These are phyloP conservation scores for Glaucomys volans DNA, from an alignment of 2,113 vertebrate genomes.

Conservation along the genomic window DNA sequence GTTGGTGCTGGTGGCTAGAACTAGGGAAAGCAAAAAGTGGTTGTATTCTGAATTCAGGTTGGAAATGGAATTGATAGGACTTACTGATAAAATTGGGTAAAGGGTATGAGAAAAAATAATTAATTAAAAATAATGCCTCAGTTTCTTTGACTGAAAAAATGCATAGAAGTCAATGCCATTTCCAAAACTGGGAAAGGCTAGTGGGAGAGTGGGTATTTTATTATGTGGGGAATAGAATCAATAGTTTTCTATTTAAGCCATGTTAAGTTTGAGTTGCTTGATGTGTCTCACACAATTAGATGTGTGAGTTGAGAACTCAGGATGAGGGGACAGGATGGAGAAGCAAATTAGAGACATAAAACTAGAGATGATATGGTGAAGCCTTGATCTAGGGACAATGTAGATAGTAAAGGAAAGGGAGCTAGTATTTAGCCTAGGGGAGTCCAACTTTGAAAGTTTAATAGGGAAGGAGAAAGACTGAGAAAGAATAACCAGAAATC, in stretches of 20 bases:
- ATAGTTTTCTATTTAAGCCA: constrained; percentile 34
- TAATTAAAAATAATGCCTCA: background rate
- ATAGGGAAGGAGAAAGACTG: constrained; percentile 15
- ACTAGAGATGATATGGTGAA: background rate
- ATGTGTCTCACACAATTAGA: background rate
- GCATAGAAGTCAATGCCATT: background rate
- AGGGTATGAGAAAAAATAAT: background rate
- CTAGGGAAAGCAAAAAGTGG: background rate
- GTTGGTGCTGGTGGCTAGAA: background rate
- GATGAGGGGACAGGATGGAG: background rate
- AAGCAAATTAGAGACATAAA: background rate
- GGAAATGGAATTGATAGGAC: background rate
- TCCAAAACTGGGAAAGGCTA: background rate
- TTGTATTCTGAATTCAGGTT: constrained; percentile 25
- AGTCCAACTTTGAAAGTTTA: background rate
- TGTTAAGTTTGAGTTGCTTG: constrained; percentile 19
- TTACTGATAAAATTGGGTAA: constrained; percentile 11
- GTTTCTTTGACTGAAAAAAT: constrained; percentile 10
- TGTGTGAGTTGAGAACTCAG: background rate
- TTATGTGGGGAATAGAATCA: background rate
- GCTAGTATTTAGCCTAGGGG: background rate
- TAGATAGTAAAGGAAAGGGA: background rate
- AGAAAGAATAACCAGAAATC: background rate
- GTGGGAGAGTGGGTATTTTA: background rate
- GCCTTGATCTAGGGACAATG: background rate